Conservation (phyloP, 2,113 vertebrate genomes). For the Tympanuchus pallidicinctus region DNA sequence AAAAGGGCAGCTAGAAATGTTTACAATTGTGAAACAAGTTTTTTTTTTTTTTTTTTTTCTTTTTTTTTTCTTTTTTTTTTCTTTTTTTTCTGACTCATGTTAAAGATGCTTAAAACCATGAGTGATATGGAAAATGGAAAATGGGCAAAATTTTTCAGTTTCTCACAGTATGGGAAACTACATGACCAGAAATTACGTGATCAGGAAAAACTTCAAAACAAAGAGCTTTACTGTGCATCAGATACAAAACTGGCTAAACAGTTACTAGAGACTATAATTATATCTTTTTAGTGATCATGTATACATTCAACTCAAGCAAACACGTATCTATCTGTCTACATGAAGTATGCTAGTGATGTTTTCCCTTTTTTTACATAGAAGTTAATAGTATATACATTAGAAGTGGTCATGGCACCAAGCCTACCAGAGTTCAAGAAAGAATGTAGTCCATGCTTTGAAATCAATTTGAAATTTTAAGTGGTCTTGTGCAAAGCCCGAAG, state of each 20-base stretch:
- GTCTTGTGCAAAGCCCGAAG: background rate
- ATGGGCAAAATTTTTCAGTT: background rate
- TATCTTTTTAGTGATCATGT: accelerated
- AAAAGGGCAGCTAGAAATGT: background rate
- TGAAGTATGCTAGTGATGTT: background rate
- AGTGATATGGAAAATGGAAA: background rate
- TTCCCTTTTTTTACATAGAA: background rate
- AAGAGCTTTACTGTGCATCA: background rate
- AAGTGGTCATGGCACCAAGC: background rate
- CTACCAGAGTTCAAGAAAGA: background rate
- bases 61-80: background rate
- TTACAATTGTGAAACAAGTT: background rate
- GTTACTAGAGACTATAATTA: background rate
- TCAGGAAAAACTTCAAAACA: background rate
- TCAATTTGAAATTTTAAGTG: background rate
- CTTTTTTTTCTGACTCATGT: background rate
- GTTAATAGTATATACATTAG: background rate
- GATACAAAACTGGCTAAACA: background rate
- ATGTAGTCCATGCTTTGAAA: background rate
- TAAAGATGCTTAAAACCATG: background rate
- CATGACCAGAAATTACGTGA: background rate
- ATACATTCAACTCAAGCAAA: background rate
- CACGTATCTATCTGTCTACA: background rate
- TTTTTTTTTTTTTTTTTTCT: background rate
- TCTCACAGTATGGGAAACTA: background rate